Evolutionary conservation across 2,888 invertebrate genomes (phyloP).

Genomic region (Thyatira batis): DNA sequence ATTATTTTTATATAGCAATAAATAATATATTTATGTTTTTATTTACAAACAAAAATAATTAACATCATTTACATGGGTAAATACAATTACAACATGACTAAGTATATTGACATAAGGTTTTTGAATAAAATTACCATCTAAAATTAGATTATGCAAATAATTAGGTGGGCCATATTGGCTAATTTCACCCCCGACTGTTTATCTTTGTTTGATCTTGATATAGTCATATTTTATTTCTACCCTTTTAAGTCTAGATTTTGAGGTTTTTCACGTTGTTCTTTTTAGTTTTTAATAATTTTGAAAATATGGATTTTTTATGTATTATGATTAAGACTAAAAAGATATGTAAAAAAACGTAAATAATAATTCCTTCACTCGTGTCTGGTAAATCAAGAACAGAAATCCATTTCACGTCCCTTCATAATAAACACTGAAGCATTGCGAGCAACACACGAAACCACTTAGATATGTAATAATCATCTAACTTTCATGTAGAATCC

Average conservation of each 20-base stretch:
- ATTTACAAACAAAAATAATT: too few relatives aligned
- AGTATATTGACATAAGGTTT: conserved; percentile 57
- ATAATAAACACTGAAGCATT: conserved; percentile 65
- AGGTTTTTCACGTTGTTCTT: not conserved
- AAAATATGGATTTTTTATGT: too few relatives aligned
- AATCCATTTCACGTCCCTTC: conserved; percentile 51
- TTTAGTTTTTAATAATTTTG: too few relatives aligned
- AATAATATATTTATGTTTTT: too few relatives aligned
- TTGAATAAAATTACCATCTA: conserved; percentile 59
- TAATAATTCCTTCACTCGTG: too few relatives aligned
- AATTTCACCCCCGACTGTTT: conserved; percentile 36
- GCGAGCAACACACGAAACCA: conserved; percentile 69
- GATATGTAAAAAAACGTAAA: too few relatives aligned
- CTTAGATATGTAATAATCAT: conserved; percentile 66
- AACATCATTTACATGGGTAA: too few relatives aligned
- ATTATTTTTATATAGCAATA: too few relatives aligned
- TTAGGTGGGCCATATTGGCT: conserved; percentile 48
- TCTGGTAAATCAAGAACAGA: not conserved
- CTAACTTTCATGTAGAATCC: conserved; percentile 51
- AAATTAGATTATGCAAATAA: conserved; percentile 57
- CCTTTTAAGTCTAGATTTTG: not conserved
- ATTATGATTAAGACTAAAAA: too few relatives aligned
- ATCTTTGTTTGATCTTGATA: conserved; percentile 23
- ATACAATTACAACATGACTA: not conserved
- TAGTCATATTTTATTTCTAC: conserved; percentile 10